Evolutionary conservation across 1,140 invertebrate species (phyloP).

Genomic region (Drosophila pachea): DNA sequence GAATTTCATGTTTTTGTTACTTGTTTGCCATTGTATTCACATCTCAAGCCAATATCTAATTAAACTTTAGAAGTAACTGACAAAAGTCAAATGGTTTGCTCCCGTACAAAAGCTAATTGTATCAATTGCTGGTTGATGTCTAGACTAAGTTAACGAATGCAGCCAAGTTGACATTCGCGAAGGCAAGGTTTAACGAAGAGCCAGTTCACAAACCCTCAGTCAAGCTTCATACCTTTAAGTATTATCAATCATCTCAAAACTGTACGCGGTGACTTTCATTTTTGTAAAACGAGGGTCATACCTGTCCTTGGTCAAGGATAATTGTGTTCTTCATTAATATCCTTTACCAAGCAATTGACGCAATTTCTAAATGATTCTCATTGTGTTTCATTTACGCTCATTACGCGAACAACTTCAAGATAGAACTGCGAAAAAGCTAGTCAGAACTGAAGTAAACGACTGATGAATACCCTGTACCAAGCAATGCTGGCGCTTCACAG

Average conservation of each 20-base stretch:
- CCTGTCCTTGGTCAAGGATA: constrained; percentile 6
- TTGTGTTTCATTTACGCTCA: constrained; percentile 76
- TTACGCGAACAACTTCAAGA: constrained; percentile 68
- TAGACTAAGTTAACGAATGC: not conserved
- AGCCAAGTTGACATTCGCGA: not conserved
- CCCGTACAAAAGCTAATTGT: not conserved
- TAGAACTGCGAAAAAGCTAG: constrained; percentile 46
- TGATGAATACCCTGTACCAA: not conserved
- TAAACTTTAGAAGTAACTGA: not conserved
- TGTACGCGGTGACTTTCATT: not conserved
- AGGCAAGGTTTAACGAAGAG: not conserved
- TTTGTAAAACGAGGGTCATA: not conserved
- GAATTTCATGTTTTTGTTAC: too few relatives aligned
- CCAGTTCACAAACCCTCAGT: not conserved
- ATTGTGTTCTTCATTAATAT: constrained; percentile 60
- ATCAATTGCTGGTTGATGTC: not conserved
- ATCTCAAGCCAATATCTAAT: too few relatives aligned
- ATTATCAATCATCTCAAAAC: not conserved
- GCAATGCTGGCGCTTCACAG: too few relatives aligned
- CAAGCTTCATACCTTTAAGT: not conserved
- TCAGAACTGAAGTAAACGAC: not conserved
- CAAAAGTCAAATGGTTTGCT: constrained; percentile 1
- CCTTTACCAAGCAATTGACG: constrained; percentile 33
- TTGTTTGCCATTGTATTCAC: too few relatives aligned
- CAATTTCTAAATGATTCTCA: constrained; percentile 59